Percentiles rank a stretch among this genome's conserved stretches.
These are phyloP conservation scores for Amphiduros pacificus DNA, from an alignment of 2,888 invertebrate genomes.

Conservation along the genomic window DNA sequence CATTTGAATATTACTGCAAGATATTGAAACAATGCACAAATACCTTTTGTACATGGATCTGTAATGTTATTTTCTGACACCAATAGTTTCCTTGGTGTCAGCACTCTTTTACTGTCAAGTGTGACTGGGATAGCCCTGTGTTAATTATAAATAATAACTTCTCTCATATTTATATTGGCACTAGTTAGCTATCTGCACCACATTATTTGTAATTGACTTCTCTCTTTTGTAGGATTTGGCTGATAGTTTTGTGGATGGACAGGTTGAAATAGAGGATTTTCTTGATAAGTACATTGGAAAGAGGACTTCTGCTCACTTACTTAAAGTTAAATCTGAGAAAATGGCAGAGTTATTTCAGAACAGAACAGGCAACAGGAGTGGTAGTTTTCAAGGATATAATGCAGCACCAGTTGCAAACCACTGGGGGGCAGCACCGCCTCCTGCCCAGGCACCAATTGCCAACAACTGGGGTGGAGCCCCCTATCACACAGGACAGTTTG, in stretches of 20 bases:
- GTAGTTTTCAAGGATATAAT: too few species aligned
- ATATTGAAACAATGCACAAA: too few species aligned
- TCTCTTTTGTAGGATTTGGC: slow-evolving; percentile 66
- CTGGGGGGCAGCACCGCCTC: not conserved
- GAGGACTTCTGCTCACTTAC: slow-evolving; percentile 76
- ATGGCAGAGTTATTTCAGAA: slow-evolving; percentile 66
- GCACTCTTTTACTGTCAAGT: too few species aligned
- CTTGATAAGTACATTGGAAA: slow-evolving; percentile 79
- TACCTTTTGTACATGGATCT: too few species aligned
- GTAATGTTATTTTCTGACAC: too few species aligned
- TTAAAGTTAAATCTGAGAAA: slow-evolving; percentile 92
- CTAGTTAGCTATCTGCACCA: too few species aligned
- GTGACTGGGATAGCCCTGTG: too few species aligned
- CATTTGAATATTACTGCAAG: too few species aligned
- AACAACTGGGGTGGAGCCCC: slow-evolving; percentile 12
- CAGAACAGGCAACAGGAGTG: not conserved
- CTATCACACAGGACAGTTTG: slow-evolving; percentile 1
- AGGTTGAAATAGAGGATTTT: slow-evolving; percentile 77
- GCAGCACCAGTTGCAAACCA: not conserved
- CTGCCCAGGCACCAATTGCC: not conserved
- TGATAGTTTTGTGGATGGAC: slow-evolving; percentile 76
- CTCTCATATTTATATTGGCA: too few species aligned
- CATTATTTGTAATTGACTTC: too few species aligned
- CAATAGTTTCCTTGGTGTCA: too few species aligned
- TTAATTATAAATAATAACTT: too few species aligned